These are phyloP conservation scores for Ptilodon capucinus DNA, from an alignment of 2,888 invertebrate genomes.

Conservation along the genomic window DNA sequence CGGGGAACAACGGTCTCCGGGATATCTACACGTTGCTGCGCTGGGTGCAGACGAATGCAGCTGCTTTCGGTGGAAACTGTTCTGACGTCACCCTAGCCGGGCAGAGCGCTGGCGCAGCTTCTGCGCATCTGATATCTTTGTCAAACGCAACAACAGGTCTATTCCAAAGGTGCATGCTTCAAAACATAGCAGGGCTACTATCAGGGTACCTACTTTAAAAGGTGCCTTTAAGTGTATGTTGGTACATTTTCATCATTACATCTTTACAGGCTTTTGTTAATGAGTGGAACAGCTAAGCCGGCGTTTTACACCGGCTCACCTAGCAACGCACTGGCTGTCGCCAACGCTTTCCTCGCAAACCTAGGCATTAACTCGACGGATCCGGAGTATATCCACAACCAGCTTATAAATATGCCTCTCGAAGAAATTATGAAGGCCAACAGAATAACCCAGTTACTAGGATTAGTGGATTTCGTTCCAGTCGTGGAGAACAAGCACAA, in stretches of 20 bases:
- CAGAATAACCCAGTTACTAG: slow-evolving; percentile 18
- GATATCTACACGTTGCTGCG: slow-evolving; percentile 37
- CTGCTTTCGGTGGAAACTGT: slow-evolving; percentile 39
- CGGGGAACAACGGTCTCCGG: slow-evolving; percentile 48
- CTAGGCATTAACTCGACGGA: slow-evolving; percentile 58
- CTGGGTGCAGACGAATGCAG: slow-evolving; percentile 44
- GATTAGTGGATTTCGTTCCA: slow-evolving; percentile 30
- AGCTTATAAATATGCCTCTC: slow-evolving; percentile 30
- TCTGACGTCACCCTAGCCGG: slow-evolving; percentile 38
- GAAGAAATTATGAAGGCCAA: slow-evolving; percentile 44
- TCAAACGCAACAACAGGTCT: slow-evolving; percentile 32
- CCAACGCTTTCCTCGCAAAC: slow-evolving; percentile 38
- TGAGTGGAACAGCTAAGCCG: slow-evolving; percentile 33
- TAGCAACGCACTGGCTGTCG: slow-evolving; percentile 22
- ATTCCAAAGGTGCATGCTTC: slow-evolving; percentile 33
- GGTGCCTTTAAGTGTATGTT: neutral
- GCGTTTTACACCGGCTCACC: slow-evolving; percentile 32
- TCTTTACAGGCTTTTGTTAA: slow-evolving; percentile 29
- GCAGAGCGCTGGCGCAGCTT: slow-evolving; percentile 34
- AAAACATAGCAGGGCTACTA: slow-evolving; percentile 8
- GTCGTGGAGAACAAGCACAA: slow-evolving; percentile 23
- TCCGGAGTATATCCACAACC: slow-evolving; percentile 28
- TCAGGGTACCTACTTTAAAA: slow-evolving; percentile 21
- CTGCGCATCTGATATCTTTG: slow-evolving; percentile 36
- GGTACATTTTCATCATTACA: neutral